These are phyloP conservation scores for Zonotrichia leucophrys DNA, from an alignment of 2,113 vertebrate species.

Conservation along the genomic window DNA sequence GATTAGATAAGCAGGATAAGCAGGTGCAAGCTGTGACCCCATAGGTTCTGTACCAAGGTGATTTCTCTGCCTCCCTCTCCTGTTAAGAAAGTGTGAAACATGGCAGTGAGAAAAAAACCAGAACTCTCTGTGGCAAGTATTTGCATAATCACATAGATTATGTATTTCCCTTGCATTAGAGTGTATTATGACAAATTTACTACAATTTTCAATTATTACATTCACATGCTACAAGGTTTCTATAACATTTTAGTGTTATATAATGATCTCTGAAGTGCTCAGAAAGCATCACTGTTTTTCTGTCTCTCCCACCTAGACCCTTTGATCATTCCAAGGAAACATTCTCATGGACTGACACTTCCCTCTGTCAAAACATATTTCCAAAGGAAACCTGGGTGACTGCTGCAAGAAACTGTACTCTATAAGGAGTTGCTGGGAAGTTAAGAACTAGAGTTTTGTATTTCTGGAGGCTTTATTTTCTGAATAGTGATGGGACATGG, in stretches of 20 bases:
- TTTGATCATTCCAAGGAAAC: background rate
- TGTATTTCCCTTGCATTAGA: background rate
- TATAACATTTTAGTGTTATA: background rate
- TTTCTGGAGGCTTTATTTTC: background rate
- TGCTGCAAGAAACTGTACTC: background rate
- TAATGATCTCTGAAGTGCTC: background rate
- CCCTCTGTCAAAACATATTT: background rate
- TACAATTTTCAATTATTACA: background rate
- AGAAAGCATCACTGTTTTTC: background rate
- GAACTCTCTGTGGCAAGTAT: background rate
- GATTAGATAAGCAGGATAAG: background rate
- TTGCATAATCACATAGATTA: background rate
- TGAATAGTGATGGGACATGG: background rate
- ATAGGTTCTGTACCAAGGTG: background rate
- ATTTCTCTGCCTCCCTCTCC: background rate
- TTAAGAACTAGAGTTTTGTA: background rate
- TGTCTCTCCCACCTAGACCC: background rate
- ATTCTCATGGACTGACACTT: background rate
- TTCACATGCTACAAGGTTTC: background rate
- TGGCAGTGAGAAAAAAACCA: background rate
- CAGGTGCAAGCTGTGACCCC: fast-evolving
- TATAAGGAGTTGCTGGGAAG: background rate
- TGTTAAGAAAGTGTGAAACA: background rate
- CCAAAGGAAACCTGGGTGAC: background rate
- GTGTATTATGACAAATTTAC: background rate